These are phyloP conservation scores for Autographa gamma DNA, from an alignment of 2,888 invertebrate genomes.

Conservation along the genomic window DNA sequence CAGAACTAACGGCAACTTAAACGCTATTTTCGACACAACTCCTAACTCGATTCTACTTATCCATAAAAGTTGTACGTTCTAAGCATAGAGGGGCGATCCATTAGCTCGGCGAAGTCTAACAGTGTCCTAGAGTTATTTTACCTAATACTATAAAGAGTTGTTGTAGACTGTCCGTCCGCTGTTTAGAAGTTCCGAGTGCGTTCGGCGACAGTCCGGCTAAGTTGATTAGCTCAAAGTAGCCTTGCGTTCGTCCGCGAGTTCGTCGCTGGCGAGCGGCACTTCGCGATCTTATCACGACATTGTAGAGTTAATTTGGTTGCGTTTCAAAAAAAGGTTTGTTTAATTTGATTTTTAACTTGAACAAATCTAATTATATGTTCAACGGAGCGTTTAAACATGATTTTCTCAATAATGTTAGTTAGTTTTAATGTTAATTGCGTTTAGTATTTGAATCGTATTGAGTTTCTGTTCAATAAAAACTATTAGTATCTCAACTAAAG, in stretches of 20 bases:
- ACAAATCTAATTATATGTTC: conserved; percentile 61
- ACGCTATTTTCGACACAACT: conserved; percentile 79
- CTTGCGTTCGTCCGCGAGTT: conserved; percentile 56
- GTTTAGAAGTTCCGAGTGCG: conserved; percentile 80
- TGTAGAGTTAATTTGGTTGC: conserved; percentile 72
- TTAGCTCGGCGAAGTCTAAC: conserved; percentile 81
- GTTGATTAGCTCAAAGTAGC: conserved; percentile 77
- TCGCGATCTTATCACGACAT: conserved; percentile 72
- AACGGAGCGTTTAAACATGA: conserved; percentile 56
- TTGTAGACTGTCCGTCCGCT: conserved; percentile 70
- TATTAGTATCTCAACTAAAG: conserved; percentile 42
- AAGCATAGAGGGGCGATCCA: conserved; percentile 84
- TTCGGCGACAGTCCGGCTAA: conserved; percentile 71
- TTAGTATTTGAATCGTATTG: conserved; percentile 27
- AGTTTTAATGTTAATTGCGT: conserved; percentile 33
- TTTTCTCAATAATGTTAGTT: conserved; percentile 45
- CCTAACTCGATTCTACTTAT: conserved; percentile 84
- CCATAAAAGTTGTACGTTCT: conserved; percentile 83
- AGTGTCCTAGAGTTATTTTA: conserved; percentile 81
- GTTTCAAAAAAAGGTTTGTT: conserved; percentile 63
- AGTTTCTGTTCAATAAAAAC: conserved; percentile 41
- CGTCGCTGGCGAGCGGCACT: conserved; percentile 71
- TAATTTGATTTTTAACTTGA: conserved; percentile 66
- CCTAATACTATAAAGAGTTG: conserved; percentile 86
- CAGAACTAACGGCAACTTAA: conserved; percentile 72